phyloP scores from a whole-genome alignment of 2,888 invertebrate genomes.

The Scrobipalpa costella region DNA sequence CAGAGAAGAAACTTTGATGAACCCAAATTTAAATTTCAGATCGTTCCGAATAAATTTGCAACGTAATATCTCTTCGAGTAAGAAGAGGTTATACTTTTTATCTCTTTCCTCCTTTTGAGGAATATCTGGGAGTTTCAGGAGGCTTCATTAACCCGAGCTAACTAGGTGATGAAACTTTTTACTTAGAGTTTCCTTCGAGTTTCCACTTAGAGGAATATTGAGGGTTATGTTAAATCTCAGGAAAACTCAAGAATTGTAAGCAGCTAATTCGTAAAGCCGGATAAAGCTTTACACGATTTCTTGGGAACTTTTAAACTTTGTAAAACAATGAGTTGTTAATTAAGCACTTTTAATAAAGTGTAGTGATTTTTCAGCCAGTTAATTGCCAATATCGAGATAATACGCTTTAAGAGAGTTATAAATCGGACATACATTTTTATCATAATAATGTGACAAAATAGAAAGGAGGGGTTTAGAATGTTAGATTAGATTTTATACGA shows the following conservation, averaged over 20 bases:
- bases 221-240: conserved; percentile 18
- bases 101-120: conserved; percentile 50
- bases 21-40: conserved; percentile 74
- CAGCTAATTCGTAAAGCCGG: conserved; percentile 12
- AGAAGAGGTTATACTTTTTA: conserved; percentile 39
- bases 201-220: conserved; percentile 22
- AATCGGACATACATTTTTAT: too few relatives aligned
- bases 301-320: background rate
- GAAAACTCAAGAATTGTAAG: conserved; percentile 11
- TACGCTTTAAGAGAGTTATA: too few relatives aligned
- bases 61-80: conserved; percentile 58
- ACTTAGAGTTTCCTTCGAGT: conserved; percentile 33
- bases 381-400: too few relatives aligned
- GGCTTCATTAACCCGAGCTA: conserved; percentile 46
- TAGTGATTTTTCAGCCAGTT: background rate
- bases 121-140: conserved; percentile 31
- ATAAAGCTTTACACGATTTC: conserved; percentile 15
- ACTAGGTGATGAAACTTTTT: conserved; percentile 46
- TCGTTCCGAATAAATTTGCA: conserved; percentile 72
- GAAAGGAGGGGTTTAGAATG: too few relatives aligned
- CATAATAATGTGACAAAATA: too few relatives aligned
- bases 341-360: background rate
- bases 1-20: conserved; percentile 67
- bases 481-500: too few relatives aligned
- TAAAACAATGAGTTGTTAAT: background rate